Base-by-base conservation (phyloP, 1,140 invertebrate species). In the Scaptomyza graminum region DNA sequence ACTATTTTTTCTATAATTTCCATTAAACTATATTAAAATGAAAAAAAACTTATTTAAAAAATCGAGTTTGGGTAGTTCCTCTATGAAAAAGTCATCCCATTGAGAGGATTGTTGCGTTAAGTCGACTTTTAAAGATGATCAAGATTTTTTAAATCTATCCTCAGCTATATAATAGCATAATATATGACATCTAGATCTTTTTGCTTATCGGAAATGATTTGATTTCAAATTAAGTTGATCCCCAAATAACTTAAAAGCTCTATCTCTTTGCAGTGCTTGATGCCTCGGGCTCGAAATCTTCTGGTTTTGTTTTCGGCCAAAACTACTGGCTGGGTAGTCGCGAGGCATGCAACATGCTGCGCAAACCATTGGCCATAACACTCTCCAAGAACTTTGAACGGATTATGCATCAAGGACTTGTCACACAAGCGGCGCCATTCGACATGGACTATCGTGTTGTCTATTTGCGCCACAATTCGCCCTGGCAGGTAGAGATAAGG, bases 401-500 rank as follows among this genome's bases (percentile, higher is more conserved):
- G 0, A 60, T 76, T 0, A 92, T 92, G 91, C 75, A 92, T 52
- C 70, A 74, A 6, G 79, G 89, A 5, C 61, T 92, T 5, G 74
- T 92, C 5, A 88, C 76, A 1, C 87, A 90, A 15, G 63, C 54
- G 12, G 75, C 91, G 0, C 91, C 91, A 31, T 92, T 92, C 8
- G 74, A 75, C 5, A 78, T 92, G 69, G 81, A 90, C 25, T 92
- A 92, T 60, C 77, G 91, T 0, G 78, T 92, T 2, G 69, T 92
- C 5, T 92, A 92, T 28, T 52, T 92, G 55, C 57, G 85, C 6
- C 91, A 92, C 51, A 62, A 60, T 3, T 92, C 91, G 0, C 91
- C 91, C 0, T 92, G 91, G 91, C 91, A 92, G 62, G 81, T 92
- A 25, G 90, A 92, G 62, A 79, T 91, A 16, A 91, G 92, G 62